phyloP scores from a whole-genome alignment of 2,888 invertebrate genomes.

The Altica lythri region DNA sequence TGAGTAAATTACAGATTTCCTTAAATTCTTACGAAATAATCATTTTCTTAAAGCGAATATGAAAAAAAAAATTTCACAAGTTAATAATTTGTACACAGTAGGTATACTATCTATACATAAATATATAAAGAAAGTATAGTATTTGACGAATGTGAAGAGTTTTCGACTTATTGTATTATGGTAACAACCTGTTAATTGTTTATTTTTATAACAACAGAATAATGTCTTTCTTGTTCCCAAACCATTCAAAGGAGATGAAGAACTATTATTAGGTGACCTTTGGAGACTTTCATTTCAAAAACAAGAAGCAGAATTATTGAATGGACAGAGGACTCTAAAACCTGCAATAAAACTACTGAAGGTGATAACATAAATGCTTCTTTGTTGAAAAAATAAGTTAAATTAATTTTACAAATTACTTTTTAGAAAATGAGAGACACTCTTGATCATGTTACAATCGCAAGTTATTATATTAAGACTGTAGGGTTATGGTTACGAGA shows the following conservation, averaged over 20 bases:
- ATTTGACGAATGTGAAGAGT: too few relatives aligned
- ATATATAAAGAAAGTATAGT: too few relatives aligned
- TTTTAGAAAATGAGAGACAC: constrained; percentile 60
- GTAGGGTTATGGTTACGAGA: constrained; percentile 59
- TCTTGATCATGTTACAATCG: constrained; percentile 56
- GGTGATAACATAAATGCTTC: constrained; percentile 31
- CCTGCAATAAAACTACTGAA: constrained; percentile 58
- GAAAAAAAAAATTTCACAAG: too few relatives aligned
- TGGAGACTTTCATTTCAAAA: constrained; percentile 66
- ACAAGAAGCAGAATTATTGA: constrained; percentile 60
- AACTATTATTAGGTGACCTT: too few relatives aligned
- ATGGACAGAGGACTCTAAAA: constrained; percentile 58
- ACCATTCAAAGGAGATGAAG: constrained; percentile 51
- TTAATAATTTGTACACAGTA: too few relatives aligned
- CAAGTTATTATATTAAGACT: constrained; percentile 65
- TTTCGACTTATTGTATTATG: too few relatives aligned
- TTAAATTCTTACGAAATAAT: too few relatives aligned
- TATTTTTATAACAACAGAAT: not conserved
- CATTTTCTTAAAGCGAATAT: too few relatives aligned
- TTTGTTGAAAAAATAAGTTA: not conserved
- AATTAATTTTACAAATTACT: constrained; percentile 3
- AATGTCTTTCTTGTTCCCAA: constrained; percentile 63
- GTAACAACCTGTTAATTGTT: not conserved
- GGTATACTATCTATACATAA: too few relatives aligned
- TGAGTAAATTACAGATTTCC: too few relatives aligned